Conservation (phyloP, 1,140 invertebrate genomes). For the Nasonia longicornis region DNA sequence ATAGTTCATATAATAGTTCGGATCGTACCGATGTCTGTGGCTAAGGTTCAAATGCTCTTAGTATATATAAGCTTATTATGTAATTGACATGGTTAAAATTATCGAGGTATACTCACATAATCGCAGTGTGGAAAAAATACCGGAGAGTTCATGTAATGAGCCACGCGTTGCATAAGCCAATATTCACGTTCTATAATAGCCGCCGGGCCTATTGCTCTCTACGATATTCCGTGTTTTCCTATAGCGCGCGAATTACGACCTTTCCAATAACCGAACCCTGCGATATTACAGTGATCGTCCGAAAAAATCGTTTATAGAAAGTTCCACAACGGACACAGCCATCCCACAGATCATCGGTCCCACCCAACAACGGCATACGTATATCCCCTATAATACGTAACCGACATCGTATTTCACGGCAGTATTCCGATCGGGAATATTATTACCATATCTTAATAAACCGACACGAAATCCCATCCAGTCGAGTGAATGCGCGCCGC, state of each 20-base stretch:
- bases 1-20: neutral
- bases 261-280: neutral
- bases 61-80: neutral
- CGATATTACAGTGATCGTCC: neutral
- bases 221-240: neutral
- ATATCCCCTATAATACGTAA: neutral
- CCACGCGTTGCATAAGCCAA: neutral
- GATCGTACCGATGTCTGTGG: neutral
- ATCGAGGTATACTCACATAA: neutral
- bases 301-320: neutral
- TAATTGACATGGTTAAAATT: slow-evolving; percentile 11
- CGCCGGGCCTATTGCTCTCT: neutral
- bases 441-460: slow-evolving; percentile 36
- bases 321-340: neutral
- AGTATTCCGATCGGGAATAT: slow-evolving; percentile 4
- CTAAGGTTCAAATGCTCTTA: neutral
- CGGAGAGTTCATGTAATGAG: slow-evolving; percentile 3
- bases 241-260: neutral
- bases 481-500: neutral
- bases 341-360: neutral
- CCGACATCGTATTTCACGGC: slow-evolving; percentile 12
- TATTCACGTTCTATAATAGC: neutral
- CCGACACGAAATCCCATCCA: neutral
- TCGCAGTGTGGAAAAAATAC: neutral
- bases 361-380: neutral